A percentile compares a stretch with the other conserved stretches of the same genome.
These are phyloP conservation scores for Machimus atricapillus DNA, from an alignment of 2,888 invertebrate genomes.

Conservation along the genomic window DNA sequence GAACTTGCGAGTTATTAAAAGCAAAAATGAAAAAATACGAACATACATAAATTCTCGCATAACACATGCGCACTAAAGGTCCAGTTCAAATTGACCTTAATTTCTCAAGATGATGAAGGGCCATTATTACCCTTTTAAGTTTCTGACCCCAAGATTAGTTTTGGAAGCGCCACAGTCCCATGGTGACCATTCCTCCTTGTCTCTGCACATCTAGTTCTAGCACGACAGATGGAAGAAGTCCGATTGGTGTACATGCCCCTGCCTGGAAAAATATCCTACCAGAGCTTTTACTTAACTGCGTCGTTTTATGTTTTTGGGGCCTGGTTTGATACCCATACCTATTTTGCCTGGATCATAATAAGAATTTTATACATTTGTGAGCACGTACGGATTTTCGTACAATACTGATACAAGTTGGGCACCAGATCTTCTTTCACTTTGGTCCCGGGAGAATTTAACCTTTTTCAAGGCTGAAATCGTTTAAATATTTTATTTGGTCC, in stretches of 20 bases:
- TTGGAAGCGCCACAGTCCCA: neutral
- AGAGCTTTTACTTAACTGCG: neutral
- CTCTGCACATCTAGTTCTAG: neutral
- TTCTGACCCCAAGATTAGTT: neutral
- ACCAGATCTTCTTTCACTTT: no score
- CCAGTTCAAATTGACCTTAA: neutral
- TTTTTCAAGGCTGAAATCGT: no score
- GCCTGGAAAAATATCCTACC: neutral
- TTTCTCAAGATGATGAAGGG: neutral
- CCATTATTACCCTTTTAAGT: neutral
- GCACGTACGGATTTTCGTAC: neutral
- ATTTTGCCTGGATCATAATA: neutral
- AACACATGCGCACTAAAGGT: neutral
- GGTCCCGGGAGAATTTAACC: no score
- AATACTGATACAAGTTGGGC: no score
- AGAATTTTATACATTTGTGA: neutral
- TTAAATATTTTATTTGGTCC: no score
- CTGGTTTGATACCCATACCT: neutral
- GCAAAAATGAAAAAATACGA: neutral
- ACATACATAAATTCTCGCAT: neutral
- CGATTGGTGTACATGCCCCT: neutral
- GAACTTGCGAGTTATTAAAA: neutral
- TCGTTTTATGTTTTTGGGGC: neutral
- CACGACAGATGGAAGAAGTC: neutral
- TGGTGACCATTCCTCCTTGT: neutral